Evolutionary conservation across 1,140 invertebrate species (phyloP).

Genomic region (Idris sp.): DNA sequence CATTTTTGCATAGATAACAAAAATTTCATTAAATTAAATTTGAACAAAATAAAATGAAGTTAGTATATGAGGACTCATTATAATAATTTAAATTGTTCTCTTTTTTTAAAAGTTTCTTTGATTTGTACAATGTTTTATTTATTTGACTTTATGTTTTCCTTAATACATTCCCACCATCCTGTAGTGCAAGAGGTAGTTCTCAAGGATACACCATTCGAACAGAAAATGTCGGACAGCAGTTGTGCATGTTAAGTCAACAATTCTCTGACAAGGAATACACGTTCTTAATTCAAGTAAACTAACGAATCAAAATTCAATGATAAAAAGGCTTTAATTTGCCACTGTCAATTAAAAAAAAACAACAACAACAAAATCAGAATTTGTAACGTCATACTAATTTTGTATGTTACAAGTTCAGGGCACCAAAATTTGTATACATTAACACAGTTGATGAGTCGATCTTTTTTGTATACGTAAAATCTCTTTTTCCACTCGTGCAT

Average conservation of each 20-base stretch:
- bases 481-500: constrained; percentile 18
- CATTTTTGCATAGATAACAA: constrained; percentile 69
- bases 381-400: constrained; percentile 36
- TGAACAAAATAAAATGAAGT: constrained; percentile 3
- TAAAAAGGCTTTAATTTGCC: not conserved
- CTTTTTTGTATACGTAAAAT: constrained; percentile 19
- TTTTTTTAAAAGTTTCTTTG: no score
- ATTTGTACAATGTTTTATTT: constrained; percentile 49
- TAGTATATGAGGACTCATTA: no score
- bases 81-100: no score
- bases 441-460: constrained; percentile 37
- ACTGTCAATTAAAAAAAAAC: constrained; percentile 19
- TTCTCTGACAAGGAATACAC: constrained; percentile 69
- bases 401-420: constrained; percentile 43
- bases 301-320: constrained; percentile 60
- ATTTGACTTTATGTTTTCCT: constrained; percentile 82
- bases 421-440: constrained; percentile 45
- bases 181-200: constrained; percentile 98
- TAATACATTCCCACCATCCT: constrained; percentile 78
- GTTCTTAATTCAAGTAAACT: constrained; percentile 68
- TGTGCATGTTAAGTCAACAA: constrained; percentile 89
- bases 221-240: constrained; percentile 91
- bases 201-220: constrained; percentile 96
- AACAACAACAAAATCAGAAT: no score
- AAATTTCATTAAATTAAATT: no score